Percentiles rank a stretch among this genome's conserved stretches.
These are phyloP conservation scores for Idaea straminata DNA, from an alignment of 2,888 invertebrate genomes.

Conservation along the genomic window DNA sequence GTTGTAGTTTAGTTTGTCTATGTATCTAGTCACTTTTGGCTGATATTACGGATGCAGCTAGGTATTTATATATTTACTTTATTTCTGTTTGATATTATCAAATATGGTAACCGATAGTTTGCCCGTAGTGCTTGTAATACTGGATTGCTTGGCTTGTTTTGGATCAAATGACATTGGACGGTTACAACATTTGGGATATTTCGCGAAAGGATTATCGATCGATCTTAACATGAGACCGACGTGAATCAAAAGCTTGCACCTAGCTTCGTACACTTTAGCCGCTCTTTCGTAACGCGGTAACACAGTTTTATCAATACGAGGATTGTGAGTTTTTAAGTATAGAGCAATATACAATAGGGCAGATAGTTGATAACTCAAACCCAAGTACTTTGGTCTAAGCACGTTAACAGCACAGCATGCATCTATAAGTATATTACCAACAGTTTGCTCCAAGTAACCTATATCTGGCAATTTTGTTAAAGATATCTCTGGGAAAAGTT, in stretches of 20 bases:
- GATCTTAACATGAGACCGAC: conserved; percentile 71
- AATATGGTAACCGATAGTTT: conserved; percentile 13
- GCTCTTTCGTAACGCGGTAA: conserved; percentile 57
- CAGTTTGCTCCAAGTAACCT: conserved; percentile 82
- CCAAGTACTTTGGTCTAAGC: conserved; percentile 81
- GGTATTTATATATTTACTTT: no score
- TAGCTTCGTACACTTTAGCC: conserved; percentile 50
- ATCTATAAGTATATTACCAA: conserved; percentile 74
- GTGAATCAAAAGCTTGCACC: conserved; percentile 59
- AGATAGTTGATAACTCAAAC: conserved; percentile 70
- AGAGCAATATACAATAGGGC: conserved; percentile 79
- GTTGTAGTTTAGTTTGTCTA: no score
- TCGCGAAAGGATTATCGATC: conserved; percentile 78
- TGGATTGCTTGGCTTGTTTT: conserved; percentile 34
- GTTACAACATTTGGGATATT: conserved; percentile 60
- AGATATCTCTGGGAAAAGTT: conserved; percentile 59
- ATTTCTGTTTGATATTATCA: not conserved
- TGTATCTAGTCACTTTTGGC: no score
- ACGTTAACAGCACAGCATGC: conserved; percentile 76
- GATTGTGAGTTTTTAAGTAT: conserved; percentile 78
- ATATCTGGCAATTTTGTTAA: conserved; percentile 75
- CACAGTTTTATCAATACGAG: conserved; percentile 42
- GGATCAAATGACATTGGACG: conserved; percentile 24
- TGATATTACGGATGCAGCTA: no score
- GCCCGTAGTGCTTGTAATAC: conserved; percentile 27